Evolutionary conservation across 2,888 invertebrate species (phyloP), one percentile per base, ranked within the genome.

Genomic region (Saturnia pavonia): DNA sequence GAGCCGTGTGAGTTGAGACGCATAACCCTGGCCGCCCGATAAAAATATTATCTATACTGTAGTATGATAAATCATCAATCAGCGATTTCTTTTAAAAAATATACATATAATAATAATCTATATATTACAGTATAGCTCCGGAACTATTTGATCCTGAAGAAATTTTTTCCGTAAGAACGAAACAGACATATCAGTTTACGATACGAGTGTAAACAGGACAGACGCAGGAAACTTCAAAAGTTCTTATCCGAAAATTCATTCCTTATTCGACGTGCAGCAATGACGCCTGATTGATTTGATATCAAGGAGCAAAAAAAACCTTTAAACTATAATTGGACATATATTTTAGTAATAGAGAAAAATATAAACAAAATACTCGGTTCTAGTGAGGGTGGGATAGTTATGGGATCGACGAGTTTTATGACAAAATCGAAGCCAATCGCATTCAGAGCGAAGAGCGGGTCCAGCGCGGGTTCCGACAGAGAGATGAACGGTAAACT

Each of bases 361-460:
- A 34, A 19, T 22, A 63, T 34, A 40, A 34, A 34, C 16, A 34
- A 40, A 40, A 65, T n/a, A 65, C 7, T 40, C n/a, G 40, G n/a
- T 9, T 74, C 76, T 78, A 78, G 78, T 74, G 67, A 76, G 25
- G 25, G 25, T 25, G 25, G 14, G 25, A 3, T 11, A 75, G 78
- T 78, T 78, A 92, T 94, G 94, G 94, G 94, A 67, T 94, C 94
- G 67, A 94, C 93, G 68, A 94, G 85, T 89, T 94, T 90, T 80
- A 79, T 90, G 77, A 85, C 86, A 45, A 94, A 94, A 76, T 85
- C 92, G 8, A 92, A 91, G 77, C 80, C 88, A 27, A 82, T 84
- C 14, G 88, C 88, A 69, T 92, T 88, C 72, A 85, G 89, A 77
- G 85, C 84, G 42, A 93, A 92, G 77, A 92, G 92, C 75, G 93